Conservation (phyloP, 2,888 invertebrate genomes). For the Podotricha telesiphe region DNA sequence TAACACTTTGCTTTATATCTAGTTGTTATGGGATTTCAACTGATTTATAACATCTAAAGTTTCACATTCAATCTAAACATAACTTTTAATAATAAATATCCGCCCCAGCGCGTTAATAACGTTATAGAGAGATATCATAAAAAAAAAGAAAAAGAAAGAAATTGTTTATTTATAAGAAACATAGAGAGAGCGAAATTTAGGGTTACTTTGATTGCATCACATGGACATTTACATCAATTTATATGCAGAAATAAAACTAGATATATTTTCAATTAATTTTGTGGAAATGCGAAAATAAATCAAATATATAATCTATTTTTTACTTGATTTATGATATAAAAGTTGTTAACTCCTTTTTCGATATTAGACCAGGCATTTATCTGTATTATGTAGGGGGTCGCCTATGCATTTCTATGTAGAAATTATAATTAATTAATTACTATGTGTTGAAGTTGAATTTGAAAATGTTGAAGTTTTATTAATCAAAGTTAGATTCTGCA, state of each 20-base stretch:
- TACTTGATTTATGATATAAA: neutral
- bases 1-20: no score
- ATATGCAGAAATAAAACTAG: constrained; percentile 8
- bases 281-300: constrained; percentile 3
- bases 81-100: no score
- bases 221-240: neutral
- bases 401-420: no score
- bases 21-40: no score
- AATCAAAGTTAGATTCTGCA: no score
- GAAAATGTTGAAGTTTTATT: no score
- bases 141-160: neutral
- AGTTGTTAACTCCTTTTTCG: constrained; percentile 13
- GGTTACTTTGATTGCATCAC: constrained; percentile 1
- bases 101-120: no score
- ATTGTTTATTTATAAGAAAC: neutral
- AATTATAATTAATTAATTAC: no score
- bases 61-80: no score
- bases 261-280: neutral
- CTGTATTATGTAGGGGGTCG: neutral
- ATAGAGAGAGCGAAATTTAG: neutral
- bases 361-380: constrained; percentile 14
- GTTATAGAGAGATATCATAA: neutral
- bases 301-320: constrained; percentile 3
- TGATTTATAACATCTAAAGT: no score
- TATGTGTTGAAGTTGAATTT: no score